Percentiles rank a stretch among this genome's conserved stretches.
These are phyloP conservation scores for Caerostris extrusa DNA, from an alignment of 1,140 invertebrate genomes.

Conservation along the genomic window DNA sequence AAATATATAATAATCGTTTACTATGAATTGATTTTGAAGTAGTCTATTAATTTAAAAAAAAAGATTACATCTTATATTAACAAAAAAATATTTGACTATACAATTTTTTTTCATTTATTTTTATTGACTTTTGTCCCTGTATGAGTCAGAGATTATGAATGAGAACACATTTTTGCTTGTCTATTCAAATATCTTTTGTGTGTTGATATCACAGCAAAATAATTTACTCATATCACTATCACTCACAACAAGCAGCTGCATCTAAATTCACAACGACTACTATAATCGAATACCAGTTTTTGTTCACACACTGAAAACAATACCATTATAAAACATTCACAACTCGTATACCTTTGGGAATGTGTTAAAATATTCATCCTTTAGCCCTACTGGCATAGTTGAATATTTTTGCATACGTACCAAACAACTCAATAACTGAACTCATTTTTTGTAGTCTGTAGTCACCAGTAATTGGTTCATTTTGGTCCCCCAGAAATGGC, in stretches of 20 bases:
- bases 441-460: not conserved
- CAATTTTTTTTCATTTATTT: not conserved
- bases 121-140: not conserved
- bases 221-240: not conserved
- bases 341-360: conserved; percentile 20
- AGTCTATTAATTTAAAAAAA: no score
- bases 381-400: not conserved
- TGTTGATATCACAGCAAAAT: not conserved
- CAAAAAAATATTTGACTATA: no score
- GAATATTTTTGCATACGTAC: conserved; percentile 21
- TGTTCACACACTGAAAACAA: not conserved
- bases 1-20: no score
- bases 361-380: not conserved
- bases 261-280: not conserved
- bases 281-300: not conserved
- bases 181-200: not conserved
- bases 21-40: no score
- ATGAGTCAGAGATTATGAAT: not conserved
- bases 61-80: no score
- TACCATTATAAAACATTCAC: not conserved
- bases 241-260: not conserved
- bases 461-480: conserved; percentile 2
- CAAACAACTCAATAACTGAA: not conserved
- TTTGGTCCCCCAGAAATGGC: not conserved
- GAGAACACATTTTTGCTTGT: not conserved